Conservation (phyloP, 2,888 invertebrate species). For the Drosophila niveifrons region DNA sequence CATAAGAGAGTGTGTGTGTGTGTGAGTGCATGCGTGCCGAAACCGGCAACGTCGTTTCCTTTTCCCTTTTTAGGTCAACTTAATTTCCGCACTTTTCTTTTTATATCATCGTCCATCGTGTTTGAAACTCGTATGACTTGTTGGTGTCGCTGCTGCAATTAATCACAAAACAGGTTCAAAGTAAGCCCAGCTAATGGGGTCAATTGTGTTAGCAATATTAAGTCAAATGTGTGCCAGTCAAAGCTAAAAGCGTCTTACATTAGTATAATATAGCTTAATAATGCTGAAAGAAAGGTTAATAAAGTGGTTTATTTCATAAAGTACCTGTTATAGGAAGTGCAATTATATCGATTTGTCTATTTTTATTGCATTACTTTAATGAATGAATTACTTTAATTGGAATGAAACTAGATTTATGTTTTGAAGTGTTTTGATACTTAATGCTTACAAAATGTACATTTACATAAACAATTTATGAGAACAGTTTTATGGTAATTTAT, state of each 20-base stretch:
- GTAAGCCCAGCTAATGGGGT: slow-evolving; percentile 4
- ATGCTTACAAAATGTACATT: too few species aligned
- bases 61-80: slow-evolving; percentile 72
- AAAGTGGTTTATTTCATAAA: not conserved
- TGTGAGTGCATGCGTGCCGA: slow-evolving; percentile 18
- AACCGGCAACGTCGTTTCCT: slow-evolving; percentile 31
- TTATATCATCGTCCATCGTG: slow-evolving; percentile 41
- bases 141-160: slow-evolving; percentile 25
- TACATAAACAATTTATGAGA: too few species aligned
- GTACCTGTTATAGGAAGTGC: not conserved
- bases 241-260: not conserved
- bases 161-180: slow-evolving; percentile 17
- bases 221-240: not conserved
- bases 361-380: not conserved
- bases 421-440: too few species aligned
- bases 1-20: slow-evolving; percentile 12
- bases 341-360: not conserved
- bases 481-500: too few species aligned
- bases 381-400: too few species aligned
- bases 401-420: too few species aligned
- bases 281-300: not conserved
- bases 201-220: slow-evolving; percentile 8
- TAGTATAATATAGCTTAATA: not conserved
- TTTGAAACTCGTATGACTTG: slow-evolving; percentile 15
- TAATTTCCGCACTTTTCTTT: slow-evolving; percentile 55